Base-by-base conservation (phyloP, 2,113 vertebrate genomes). In the Poecilia latipinna region DNA sequence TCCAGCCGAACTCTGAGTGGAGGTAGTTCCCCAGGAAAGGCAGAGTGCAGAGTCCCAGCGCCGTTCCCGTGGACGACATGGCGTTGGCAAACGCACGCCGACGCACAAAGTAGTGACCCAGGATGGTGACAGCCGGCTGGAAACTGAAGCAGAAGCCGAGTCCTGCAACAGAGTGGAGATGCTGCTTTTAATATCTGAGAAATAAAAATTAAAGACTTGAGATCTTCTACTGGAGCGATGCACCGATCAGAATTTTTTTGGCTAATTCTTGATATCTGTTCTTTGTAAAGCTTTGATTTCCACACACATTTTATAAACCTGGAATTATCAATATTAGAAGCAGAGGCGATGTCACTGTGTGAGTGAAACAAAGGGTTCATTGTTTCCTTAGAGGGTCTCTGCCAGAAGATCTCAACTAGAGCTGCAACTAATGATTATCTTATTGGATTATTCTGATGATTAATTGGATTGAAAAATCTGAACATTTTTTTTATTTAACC, bases 61-160 rank as follows among this genome's bases (percentile, higher is more conserved):
- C 97, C 12, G 96, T 95, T 0, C 97, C 97, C 0, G 95, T 93
- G 54, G 97, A 97, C 4, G 97, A 96, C 65, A 97, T 12, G 0
- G 97, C 96, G 0, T 98, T 98, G 88, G 96, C 97, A 48, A 98
- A 93, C 0, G 94, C 90, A 61, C 82, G 93, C 2, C 95, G 95
- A 3, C 93, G 95, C 12, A 95, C 88, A 62, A 99, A 99, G 89
- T 98, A 98, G 75, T 95, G 95, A 0, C 97, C 97, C 72, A 98
- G 87, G 12, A 90, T 95, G 0, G 96, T 97, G 85, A 98, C 86
- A 35, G 95, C 94, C 0, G 96, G 94, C 85, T 98, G 97, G 93
- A 97, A 98, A 85, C 96, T 95, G 87, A 99, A 96, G 87, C 96
- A 97, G 12, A 96, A 95, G n/a, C 97, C 97, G 42, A 99, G 92